A percentile compares a stretch with the other conserved stretches of the same genome.
phyloP scores from a whole-genome alignment of 1,140 invertebrate species.

The Zaprionus ornatus region DNA sequence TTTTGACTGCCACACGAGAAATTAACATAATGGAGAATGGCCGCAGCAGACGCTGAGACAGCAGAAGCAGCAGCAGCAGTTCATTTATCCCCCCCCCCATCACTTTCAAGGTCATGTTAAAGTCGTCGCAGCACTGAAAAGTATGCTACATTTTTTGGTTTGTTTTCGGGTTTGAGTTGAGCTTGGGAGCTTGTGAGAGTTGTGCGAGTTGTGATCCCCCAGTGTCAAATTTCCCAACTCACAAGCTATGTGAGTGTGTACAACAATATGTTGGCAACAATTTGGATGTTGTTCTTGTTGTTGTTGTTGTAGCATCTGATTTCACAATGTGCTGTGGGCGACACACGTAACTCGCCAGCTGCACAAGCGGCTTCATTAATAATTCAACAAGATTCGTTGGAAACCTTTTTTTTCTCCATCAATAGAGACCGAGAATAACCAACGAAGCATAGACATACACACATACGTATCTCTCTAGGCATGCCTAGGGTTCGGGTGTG shows the following conservation, averaged over 20 bases:
- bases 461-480: neutral
- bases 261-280: conserved; percentile 45
- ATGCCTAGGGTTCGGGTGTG: conserved; percentile 10
- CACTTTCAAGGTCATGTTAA: conserved; percentile 40
- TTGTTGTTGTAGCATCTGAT: conserved; percentile 37
- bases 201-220: conserved; percentile 14
- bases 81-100: too few species aligned
- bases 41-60: neutral
- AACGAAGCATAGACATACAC: conserved; percentile 43
- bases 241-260: neutral
- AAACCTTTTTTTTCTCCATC: conserved; percentile 64
- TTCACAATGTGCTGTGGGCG: conserved; percentile 51
- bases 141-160: neutral
- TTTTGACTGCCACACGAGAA: conserved; percentile 18
- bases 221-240: conserved; percentile 52
- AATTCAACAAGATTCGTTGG: conserved; percentile 67
- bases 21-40: conserved; percentile 48
- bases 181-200: too few species aligned
- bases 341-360: conserved; percentile 17
- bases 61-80: neutral
- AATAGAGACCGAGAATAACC: conserved; percentile 56
- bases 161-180: neutral
- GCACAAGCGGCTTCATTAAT: conserved; percentile 70
- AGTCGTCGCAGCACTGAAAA: conserved; percentile 9
- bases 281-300: conserved; percentile 19